These are phyloP conservation scores for Drosophila pachea DNA, from an alignment of 1,140 invertebrate genomes.

Conservation along the genomic window DNA sequence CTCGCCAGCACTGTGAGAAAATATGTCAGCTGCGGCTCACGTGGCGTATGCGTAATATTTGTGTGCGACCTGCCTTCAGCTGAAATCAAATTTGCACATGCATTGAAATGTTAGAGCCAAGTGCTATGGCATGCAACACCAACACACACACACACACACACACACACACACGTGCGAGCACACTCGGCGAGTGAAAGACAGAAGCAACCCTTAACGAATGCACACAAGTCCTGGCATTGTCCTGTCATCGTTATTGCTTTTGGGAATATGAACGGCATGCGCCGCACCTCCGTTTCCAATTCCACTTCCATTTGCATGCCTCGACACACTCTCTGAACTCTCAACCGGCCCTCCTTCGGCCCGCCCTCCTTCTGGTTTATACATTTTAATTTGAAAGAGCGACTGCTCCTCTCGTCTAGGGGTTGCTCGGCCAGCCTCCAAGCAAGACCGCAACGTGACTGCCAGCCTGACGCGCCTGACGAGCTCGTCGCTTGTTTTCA, in stretches of 20 bases:
- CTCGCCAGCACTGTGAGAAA: conserved; percentile 32
- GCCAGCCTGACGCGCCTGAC: conserved; percentile 9
- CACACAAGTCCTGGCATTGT: conserved; percentile 36
- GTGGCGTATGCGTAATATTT: conserved; percentile 66
- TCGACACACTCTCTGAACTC: conserved; percentile 2
- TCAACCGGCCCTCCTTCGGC: conserved; percentile 7
- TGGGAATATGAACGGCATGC: conserved; percentile 71
- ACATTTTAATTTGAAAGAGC: conserved; percentile 73
- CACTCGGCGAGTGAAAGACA: neutral
- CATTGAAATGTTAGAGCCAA: conserved; percentile 71
- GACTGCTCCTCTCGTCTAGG: conserved; percentile 24
- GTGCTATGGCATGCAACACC: conserved; percentile 52
- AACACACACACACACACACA: conserved; percentile 11
- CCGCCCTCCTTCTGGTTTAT: conserved; percentile 54
- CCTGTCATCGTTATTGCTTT: conserved; percentile 75
- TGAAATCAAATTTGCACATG: conserved; percentile 74
- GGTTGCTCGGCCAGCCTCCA: conserved; percentile 16
- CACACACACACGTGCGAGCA: conserved; percentile 9
- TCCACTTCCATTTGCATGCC: conserved; percentile 62
- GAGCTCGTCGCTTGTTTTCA: conserved; percentile 46
- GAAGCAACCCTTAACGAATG: conserved; percentile 46
- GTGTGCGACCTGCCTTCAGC: conserved; percentile 40
- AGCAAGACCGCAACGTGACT: conserved; percentile 40
- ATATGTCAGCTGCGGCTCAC: conserved; percentile 65
- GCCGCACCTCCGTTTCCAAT: conserved; percentile 29